Evolutionary conservation across 1,140 invertebrate genomes (phyloP), one percentile per base, ranked within the genome.

Genomic region (Euura lappo): DNA sequence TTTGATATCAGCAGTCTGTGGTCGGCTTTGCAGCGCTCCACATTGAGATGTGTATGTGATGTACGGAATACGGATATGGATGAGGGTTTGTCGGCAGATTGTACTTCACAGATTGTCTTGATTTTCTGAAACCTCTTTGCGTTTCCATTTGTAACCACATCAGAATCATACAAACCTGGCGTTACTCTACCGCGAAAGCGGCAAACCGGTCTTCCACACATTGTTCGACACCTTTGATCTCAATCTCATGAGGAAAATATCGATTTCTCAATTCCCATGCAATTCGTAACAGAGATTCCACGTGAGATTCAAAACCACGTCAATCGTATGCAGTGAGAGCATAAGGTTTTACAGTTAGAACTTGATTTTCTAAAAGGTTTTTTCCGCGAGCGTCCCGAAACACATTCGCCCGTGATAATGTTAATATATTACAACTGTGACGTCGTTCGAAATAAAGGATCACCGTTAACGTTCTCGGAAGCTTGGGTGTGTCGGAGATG

Each of bases 401-500:
- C 51, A 60, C 51, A 60, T 60, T 60, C 13, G 6, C 51, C 51
- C 51, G 51, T 60, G 13, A 11, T 60, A 60, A 60, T 60, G 51
- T 60, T 60, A 60, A 60, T 60, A 60, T n/a, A 28, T 28, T 60
- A n/a, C 10, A 60, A 60, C 51, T 60, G 51, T 60, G 51, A 60
- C 13, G 51, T 60, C 51, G 51, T 60, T 60, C 13, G 13, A 6
- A 60, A 60, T 60, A 60, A 60, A 60, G 51, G 3, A 60, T 60
- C 13, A n/a, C 51, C 13, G 8, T 60, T 60, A 60, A 60, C 51
- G 13, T 60, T 8, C 6, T 60, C 13, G 8, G 51, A 60, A 60
- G 51, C 13, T n/a, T 51, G 51, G 51, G 51, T 60, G 13, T 3
- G 51, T 8, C 13, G 51, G 51, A 60, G 51, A 60, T 60, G 51